Percentiles rank a stretch among this genome's conserved stretches.
phyloP scores from a whole-genome alignment of 2,888 invertebrate genomes.

The Cataglyphis altisquamis region DNA sequence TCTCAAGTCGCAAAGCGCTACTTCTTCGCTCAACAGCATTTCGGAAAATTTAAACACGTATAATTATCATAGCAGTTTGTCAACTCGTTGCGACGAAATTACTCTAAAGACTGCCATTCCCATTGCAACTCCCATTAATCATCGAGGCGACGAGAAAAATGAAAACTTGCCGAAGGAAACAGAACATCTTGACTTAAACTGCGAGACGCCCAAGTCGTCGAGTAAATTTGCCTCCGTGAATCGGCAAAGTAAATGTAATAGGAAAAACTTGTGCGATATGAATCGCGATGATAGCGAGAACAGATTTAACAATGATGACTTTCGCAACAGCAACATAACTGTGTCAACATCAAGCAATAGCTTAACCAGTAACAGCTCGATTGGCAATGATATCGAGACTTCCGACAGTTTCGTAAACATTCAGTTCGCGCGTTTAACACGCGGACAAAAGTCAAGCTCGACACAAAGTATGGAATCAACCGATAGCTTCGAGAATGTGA shows the following conservation, averaged over 20 bases:
- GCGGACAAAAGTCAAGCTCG: slow-evolving; percentile 75
- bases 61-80: slow-evolving; percentile 47
- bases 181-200: slow-evolving; percentile 63
- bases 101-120: slow-evolving; percentile 62
- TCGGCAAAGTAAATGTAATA: slow-evolving; percentile 26
- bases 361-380: slow-evolving; percentile 74
- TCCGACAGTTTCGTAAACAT: slow-evolving; percentile 83
- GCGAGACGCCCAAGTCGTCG: slow-evolving; percentile 67
- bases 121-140: not conserved
- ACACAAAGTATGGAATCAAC: slow-evolving; percentile 79
- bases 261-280: slow-evolving; percentile 47
- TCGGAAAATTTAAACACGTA: slow-evolving; percentile 59
- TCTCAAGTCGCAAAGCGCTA: slow-evolving; percentile 66
- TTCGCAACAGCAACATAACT: slow-evolving; percentile 61
- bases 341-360: slow-evolving; percentile 72
- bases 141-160: slow-evolving; percentile 15
- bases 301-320: slow-evolving; percentile 60
- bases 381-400: slow-evolving; percentile 80
- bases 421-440: slow-evolving; percentile 76
- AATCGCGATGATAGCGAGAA: not conserved
- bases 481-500: slow-evolving; percentile 78
- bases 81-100: slow-evolving; percentile 14
- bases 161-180: slow-evolving; percentile 62
- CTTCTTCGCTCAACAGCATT: slow-evolving; percentile 75
- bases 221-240: slow-evolving; percentile 41